phyloP scores from a whole-genome alignment of 2,113 vertebrate genomes.

The Sakesphorus luctuosus region DNA sequence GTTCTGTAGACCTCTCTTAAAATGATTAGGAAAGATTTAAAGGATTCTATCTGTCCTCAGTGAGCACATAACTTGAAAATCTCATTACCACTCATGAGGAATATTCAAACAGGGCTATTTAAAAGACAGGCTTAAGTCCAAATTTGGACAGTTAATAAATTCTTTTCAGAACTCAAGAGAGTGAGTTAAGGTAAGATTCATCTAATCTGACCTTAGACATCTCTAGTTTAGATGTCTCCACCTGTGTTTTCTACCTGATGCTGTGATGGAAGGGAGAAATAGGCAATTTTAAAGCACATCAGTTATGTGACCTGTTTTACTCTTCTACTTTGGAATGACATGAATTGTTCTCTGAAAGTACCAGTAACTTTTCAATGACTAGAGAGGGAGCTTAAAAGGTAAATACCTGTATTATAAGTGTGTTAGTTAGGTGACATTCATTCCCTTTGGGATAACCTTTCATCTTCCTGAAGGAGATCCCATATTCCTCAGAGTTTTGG shows the following conservation, averaged over 20 bases:
- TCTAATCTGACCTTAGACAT: not conserved
- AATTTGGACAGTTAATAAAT: not conserved
- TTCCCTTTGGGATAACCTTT: not conserved
- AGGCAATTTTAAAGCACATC: not conserved
- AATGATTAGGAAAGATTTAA: constrained; percentile 50
- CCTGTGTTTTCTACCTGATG: not conserved
- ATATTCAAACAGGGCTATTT: not conserved
- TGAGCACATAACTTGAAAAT: constrained; percentile 1
- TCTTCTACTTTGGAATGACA: not conserved
- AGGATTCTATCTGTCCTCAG: not conserved
- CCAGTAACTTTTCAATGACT: not conserved
- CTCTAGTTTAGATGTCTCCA: not conserved
- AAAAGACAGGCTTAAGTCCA: not conserved
- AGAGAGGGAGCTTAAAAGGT: not conserved
- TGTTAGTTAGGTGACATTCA: not conserved
- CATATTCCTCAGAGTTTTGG: not conserved
- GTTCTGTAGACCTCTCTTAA: constrained; percentile 2
- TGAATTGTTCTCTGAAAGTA: not conserved
- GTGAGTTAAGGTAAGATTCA: not conserved
- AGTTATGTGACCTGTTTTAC: not conserved
- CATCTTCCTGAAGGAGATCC: not conserved
- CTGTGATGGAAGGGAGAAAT: not conserved
- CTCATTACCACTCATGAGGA: not conserved
- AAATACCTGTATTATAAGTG: not conserved
- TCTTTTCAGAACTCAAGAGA: not conserved